Evolutionary conservation across 2,888 invertebrate species (phyloP).

Genomic region (Drosophila demipolita): DNA sequence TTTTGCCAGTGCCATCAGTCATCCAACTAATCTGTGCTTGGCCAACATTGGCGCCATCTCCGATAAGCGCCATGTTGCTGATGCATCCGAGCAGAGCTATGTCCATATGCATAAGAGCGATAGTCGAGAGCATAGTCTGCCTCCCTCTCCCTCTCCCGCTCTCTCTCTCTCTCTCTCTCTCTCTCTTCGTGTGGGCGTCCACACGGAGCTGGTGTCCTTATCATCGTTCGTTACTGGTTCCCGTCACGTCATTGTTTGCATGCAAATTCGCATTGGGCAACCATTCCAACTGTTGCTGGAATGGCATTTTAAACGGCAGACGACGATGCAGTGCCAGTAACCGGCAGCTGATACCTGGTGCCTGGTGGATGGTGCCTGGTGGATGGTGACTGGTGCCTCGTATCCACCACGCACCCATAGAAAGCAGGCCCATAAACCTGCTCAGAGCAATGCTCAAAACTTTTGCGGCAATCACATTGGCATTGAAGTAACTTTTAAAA

Average conservation of each 20-base stretch:
- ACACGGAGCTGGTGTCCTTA: constrained; percentile 28
- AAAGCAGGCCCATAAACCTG: background rate
- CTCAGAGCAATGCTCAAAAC: constrained; percentile 11
- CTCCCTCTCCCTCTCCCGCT: background rate
- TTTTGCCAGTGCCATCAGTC: constrained; percentile 48
- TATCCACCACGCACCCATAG: background rate
- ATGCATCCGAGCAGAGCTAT: constrained; percentile 47
- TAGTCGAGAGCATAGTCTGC: constrained; percentile 13
- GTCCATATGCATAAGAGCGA: constrained; percentile 39
- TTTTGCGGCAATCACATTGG: constrained; percentile 25
- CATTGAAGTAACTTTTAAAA: constrained; percentile 29
- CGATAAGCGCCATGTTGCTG: constrained; percentile 59
- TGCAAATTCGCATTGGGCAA: constrained; percentile 63
- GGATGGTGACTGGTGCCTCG: background rate
- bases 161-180: background rate
- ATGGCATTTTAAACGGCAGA: constrained; percentile 16
- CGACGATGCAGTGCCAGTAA: constrained; percentile 13
- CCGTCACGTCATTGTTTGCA: constrained; percentile 78
- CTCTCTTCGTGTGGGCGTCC: background rate
- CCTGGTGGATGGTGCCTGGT: background rate
- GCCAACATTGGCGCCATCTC: constrained; percentile 29
- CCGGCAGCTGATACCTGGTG: constrained; percentile 16
- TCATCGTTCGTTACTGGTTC: constrained; percentile 59
- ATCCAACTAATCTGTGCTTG: constrained; percentile 54
- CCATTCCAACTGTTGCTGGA: constrained; percentile 37